Percentiles rank a stretch among this genome's conserved stretches.
These are phyloP conservation scores for Drosophila meridiana DNA, from an alignment of 2,888 invertebrate genomes.

Conservation along the genomic window DNA sequence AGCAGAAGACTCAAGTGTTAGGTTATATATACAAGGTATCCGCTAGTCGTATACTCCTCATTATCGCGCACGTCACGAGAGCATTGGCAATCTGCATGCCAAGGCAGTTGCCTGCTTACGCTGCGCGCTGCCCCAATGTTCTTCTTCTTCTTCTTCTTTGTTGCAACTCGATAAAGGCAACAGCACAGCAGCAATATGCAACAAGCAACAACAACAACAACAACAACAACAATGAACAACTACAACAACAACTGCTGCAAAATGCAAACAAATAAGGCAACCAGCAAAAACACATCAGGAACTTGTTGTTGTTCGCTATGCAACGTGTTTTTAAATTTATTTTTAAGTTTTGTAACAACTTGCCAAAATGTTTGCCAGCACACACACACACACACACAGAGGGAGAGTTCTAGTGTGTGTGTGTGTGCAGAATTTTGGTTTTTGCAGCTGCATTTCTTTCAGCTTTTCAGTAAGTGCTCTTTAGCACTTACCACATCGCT, in stretches of 20 bases:
- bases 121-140: neutral
- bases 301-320: constrained; percentile 44
- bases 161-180: constrained; percentile 38
- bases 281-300: constrained; percentile 32
- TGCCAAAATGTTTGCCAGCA: constrained; percentile 53
- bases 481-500: constrained; percentile 53
- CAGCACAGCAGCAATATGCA: constrained; percentile 17
- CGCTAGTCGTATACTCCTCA: neutral
- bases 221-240: constrained; percentile 4
- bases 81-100: constrained; percentile 62
- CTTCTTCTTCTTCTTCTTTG: neutral
- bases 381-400: constrained; percentile 7
- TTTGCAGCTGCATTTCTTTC: constrained; percentile 56
- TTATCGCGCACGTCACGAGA: constrained; percentile 3
- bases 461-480: constrained; percentile 56
- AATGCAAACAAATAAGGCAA: constrained; percentile 46
- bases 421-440: constrained; percentile 43
- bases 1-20: too few species aligned
- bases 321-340: constrained; percentile 65
- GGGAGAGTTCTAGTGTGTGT: neutral
- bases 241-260: neutral
- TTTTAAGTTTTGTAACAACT: constrained; percentile 64
- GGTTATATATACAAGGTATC: neutral
- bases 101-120: constrained; percentile 20
- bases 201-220: constrained; percentile 10